Percentiles rank a stretch among this genome's conserved stretches.
Conservation (phyloP, 2,113 vertebrate species). For the Dipodomys merriami region DNA sequence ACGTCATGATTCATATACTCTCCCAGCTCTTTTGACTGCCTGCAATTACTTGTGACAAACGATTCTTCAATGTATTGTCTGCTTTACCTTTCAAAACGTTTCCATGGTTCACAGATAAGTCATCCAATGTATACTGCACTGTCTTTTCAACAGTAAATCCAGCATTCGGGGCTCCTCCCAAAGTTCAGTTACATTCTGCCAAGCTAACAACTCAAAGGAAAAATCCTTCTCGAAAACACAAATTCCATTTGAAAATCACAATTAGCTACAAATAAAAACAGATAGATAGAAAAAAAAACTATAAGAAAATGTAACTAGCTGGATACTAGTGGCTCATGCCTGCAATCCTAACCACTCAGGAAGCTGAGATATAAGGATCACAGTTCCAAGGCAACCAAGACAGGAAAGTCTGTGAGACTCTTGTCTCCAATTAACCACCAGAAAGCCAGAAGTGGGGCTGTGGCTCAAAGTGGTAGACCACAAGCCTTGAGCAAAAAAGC, state of each 20-base stretch:
- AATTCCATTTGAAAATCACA: not conserved
- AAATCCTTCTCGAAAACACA: not conserved
- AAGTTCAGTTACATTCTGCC: not conserved
- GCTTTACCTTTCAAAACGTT: slow-evolving; percentile 87
- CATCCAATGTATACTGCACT: slow-evolving; percentile 81
- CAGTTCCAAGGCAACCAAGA: too few relatives aligned
- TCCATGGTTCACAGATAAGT: slow-evolving; percentile 83
- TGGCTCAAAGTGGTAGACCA: too few relatives aligned
- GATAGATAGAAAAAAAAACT: not conserved
- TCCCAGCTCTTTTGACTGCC: slow-evolving; percentile 83
- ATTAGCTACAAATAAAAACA: slow-evolving; percentile 6
- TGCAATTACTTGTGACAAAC: slow-evolving; percentile 86
- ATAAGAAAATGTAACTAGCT: too few relatives aligned
- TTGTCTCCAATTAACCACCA: too few relatives aligned
- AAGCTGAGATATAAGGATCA: too few relatives aligned
- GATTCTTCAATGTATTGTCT: slow-evolving; percentile 86
- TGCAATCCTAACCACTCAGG: too few relatives aligned
- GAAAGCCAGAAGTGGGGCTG: too few relatives aligned
- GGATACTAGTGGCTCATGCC: too few relatives aligned
- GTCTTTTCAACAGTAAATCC: slow-evolving; percentile 82
- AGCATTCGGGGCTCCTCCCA: not conserved
- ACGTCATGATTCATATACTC: slow-evolving; percentile 87
- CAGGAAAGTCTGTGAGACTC: too few relatives aligned
- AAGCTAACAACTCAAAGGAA: not conserved
- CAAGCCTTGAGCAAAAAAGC: too few relatives aligned